Conservation (phyloP, 2,888 invertebrate genomes). For the Leptopterna dolabrata region DNA sequence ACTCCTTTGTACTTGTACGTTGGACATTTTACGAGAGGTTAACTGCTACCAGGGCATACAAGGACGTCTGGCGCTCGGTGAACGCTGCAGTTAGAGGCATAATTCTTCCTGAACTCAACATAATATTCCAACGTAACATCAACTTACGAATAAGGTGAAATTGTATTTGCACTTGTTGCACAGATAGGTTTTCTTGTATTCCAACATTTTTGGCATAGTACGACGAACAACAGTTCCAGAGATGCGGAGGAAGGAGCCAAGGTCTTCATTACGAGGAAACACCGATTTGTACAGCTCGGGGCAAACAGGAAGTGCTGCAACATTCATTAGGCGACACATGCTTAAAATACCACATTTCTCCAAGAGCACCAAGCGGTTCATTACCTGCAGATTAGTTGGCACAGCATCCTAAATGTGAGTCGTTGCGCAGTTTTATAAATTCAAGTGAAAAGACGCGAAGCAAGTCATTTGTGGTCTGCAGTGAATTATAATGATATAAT, state of each 20-base stretch:
- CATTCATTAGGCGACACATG: constrained; percentile 66
- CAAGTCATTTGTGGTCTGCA: too few relatives aligned
- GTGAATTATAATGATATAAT: too few relatives aligned
- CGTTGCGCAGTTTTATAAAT: too few relatives aligned
- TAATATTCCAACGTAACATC: not conserved
- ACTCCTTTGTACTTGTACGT: too few relatives aligned
- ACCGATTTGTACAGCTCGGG: constrained; percentile 75
- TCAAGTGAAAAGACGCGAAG: too few relatives aligned
- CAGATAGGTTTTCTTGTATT: constrained; percentile 78
- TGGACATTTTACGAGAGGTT: too few relatives aligned
- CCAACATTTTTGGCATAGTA: constrained; percentile 80
- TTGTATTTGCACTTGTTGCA: constrained; percentile 83
- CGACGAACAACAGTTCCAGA: constrained; percentile 84
- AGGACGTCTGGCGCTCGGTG: too few relatives aligned
- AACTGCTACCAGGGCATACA: too few relatives aligned
- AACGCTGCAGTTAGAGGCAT: too few relatives aligned
- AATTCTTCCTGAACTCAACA: too few relatives aligned
- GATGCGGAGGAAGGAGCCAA: constrained; percentile 79
- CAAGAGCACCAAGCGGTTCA: constrained; percentile 66
- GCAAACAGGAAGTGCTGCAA: constrained; percentile 76
- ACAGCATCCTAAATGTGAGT: too few relatives aligned
- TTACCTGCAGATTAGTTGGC: too few relatives aligned
- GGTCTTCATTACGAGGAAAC: constrained; percentile 78
- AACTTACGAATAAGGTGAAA: constrained; percentile 72
- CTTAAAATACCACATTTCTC: not conserved